These are phyloP conservation scores for Porites rus DNA, from an alignment of 92 coral and sea anemone genomes.

Conservation along the genomic window DNA sequence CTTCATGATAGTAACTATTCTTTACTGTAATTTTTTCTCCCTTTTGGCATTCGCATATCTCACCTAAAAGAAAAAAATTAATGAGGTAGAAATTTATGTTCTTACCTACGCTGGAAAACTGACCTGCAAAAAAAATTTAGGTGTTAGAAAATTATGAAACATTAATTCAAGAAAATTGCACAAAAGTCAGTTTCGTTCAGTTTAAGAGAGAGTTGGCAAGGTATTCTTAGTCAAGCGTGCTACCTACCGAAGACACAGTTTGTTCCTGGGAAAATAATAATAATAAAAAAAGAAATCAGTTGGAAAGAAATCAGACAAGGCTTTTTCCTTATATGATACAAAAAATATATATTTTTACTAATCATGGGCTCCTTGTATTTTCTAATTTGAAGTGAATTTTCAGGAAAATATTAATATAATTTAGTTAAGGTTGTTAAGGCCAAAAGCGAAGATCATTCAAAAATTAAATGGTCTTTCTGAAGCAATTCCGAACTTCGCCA, in stretches of 20 bases:
- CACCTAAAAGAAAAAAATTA: not conserved
- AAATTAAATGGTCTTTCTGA: too few species aligned
- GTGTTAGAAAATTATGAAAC: not conserved
- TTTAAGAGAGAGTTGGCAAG: not conserved
- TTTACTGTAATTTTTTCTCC: not conserved
- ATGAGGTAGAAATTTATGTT: not conserved
- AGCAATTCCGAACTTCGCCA: too few species aligned
- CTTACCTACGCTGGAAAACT: constrained; percentile 24
- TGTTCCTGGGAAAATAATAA: constrained; percentile 16
- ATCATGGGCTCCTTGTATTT: too few species aligned
- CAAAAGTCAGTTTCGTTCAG: too few species aligned
- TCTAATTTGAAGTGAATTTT: too few species aligned
- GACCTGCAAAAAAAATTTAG: not conserved
- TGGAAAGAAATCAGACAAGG: too few species aligned
- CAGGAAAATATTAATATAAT: too few species aligned
- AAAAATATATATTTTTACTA: not conserved
- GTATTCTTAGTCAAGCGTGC: not conserved
- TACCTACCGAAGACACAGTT: constrained; percentile 19
- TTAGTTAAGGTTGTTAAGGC: too few species aligned
- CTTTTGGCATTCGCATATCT: not conserved
- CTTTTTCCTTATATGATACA: not conserved
- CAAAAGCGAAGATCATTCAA: too few species aligned
- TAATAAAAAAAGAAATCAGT: not conserved
- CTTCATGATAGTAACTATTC: not conserved
- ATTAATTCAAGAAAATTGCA: too few species aligned